A percentile compares a stretch with the other conserved stretches of the same genome.
These are phyloP conservation scores for Ips typographus DNA, from an alignment of 1,140 invertebrate genomes.

Conservation along the genomic window DNA sequence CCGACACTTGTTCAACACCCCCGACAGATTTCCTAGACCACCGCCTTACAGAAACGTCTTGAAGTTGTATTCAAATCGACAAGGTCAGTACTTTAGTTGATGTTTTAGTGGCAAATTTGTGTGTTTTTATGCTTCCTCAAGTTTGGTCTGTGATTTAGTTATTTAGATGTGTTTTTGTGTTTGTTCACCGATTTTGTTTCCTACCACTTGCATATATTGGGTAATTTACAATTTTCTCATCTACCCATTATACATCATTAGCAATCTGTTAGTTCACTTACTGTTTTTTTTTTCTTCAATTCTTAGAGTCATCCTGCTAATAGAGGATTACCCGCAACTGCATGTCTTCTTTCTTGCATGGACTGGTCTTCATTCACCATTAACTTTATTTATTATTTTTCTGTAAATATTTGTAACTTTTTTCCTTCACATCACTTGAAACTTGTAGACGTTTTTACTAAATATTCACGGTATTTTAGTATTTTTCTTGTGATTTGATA, in stretches of 20 bases:
- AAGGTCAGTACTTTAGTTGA: slow-evolving; percentile 41
- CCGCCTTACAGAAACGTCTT: slow-evolving; percentile 44
- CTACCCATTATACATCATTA: no score
- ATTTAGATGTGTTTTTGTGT: no score
- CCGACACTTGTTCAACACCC: slow-evolving; percentile 41
- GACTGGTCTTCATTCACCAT: slow-evolving; percentile 14
- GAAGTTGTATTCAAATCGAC: slow-evolving; percentile 47
- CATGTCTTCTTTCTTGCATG: slow-evolving; percentile 21
- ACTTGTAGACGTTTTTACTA: no score
- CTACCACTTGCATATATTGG: no score
- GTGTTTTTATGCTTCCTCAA: no score
- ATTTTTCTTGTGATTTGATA: no score
- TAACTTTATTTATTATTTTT: slow-evolving; percentile 8
- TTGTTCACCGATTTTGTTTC: no score
- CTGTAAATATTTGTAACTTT: slow-evolving; percentile 5
- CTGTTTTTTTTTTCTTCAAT: slow-evolving; percentile 5
- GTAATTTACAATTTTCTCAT: no score
- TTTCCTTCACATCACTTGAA: no score
- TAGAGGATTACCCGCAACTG: slow-evolving; percentile 1
- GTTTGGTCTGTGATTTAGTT: no score
- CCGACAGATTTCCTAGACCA: slow-evolving; percentile 45
- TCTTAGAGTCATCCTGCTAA: slow-evolving; percentile 31
- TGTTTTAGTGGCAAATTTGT: no score
- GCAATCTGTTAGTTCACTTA: slow-evolving; percentile 8
- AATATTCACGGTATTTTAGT: no score